Evolutionary conservation across 2,888 invertebrate species (phyloP), one percentile per base, ranked within the genome.

Genomic region (Nephrotoma flavescens): DNA sequence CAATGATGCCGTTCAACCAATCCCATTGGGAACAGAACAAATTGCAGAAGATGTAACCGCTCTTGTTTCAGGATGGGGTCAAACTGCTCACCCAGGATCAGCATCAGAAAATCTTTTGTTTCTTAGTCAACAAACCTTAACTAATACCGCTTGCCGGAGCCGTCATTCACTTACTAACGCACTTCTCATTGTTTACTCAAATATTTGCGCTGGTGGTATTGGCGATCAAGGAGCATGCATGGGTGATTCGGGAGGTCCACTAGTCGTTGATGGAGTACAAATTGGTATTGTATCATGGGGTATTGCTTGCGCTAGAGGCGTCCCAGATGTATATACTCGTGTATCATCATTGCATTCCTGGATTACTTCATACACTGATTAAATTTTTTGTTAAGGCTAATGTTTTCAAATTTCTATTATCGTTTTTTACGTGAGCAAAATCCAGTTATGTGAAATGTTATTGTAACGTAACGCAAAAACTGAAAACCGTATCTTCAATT

Each of bases 211-310:
- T 12, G n/a, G n/a, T 6, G 31, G 19, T 19, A 0, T 6, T 6
- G 0, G 3, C 11, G 41, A 1, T 6, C 5, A 91, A 0, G 89
- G 91, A 87, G 88, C 91, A 0, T 91, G 91, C 84, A 88, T 88
- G 84, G 91, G 91, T 4, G 91, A 91, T 41, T 91, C 91, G 0
- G 91, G 91, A 45, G 91, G 91, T 2, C 91, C 91, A 0, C 87
- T 91, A 19, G 91, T 91, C 0, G 91, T 91, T 0, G 89, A 91
- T 15, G 89, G 89, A 85, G 90, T 90, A 87, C 88, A 91, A 0
- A 90, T 91, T 42, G 91, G 91, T 12, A 89, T 91, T 7, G 91
- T 91, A 0, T 91, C 91, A 2, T 91, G 91, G 91, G 91, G 91
- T 41, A 91, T 91, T 85, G 91, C 91, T 5, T 91, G 91, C 45